Base-by-base conservation (phyloP, 2,888 invertebrate species). In the Ectropis crepuscularia region DNA sequence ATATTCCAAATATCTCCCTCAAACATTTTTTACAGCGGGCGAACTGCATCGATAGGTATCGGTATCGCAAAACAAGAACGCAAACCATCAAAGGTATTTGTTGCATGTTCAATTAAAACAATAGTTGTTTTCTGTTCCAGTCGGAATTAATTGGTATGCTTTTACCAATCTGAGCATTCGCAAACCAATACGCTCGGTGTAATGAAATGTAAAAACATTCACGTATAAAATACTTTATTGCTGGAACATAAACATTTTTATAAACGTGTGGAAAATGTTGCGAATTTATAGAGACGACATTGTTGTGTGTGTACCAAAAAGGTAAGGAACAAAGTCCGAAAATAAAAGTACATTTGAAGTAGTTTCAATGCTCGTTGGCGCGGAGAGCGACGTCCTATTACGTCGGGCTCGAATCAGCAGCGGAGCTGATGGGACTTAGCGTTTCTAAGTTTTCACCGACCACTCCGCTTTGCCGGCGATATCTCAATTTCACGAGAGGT, bases 381-480 rank as follows among this genome's bases (percentile, higher is more conserved):
- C 60, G 63, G 57, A 66, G 39, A 68, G 53, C 67, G 51, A 61
- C 65, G 70, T 63, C 63, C 69, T 72, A 71, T 70, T 73, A 73
- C 73, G 73, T 70, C 64, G 72, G 65, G 76, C 77, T 80, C 73
- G 80, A 85, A 83, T 84, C 82, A 79, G 69, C 69, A 67, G 73
- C 61, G 67, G 78, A 81, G 81, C 82, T 81, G 80, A 82, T 83
- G 76, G 81, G 84, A 86, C 87, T 90, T 90, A 89, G 87, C 90
- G 82, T 89, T 92, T 81, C 83, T 91, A 92, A 85, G 91, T 86
- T 89, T 91, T 92, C 92, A 82, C 80, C 79, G 83, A 81, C 80
- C 79, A 82, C 82, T 87, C 80, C 77, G 81, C 81, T 82, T 77
- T 76, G 76, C 74, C 75, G 69, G 80, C 83, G 84, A 86, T 87